phyloP scores from a whole-genome alignment of 2,888 invertebrate species.

The Oligia fasciuncula region DNA sequence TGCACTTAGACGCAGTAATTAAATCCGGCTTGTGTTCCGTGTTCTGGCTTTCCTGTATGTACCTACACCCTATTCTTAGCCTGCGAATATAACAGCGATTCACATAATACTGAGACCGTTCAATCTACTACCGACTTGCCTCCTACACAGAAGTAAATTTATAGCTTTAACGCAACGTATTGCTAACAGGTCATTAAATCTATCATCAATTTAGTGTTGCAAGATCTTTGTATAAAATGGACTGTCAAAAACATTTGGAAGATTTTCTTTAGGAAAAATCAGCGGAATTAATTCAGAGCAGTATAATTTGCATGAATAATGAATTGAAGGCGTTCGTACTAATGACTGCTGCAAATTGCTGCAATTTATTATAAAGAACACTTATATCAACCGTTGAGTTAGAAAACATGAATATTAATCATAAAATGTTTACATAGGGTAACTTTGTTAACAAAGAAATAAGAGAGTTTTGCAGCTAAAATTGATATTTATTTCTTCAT shows the following conservation, averaged over 20 bases:
- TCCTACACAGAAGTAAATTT: slow-evolving; percentile 39
- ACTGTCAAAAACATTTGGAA: slow-evolving; percentile 11
- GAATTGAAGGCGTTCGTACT: slow-evolving; percentile 49
- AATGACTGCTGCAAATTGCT: slow-evolving; percentile 49
- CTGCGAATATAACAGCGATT: slow-evolving; percentile 44
- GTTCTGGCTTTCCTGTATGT: slow-evolving; percentile 50
- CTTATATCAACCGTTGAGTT: slow-evolving; percentile 13
- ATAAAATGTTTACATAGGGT: background rate
- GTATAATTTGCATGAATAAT: slow-evolving; percentile 63
- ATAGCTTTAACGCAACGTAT: slow-evolving; percentile 20
- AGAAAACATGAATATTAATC: slow-evolving; percentile 23
- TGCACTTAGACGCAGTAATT: slow-evolving; percentile 58
- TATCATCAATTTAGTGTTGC: slow-evolving; percentile 26
- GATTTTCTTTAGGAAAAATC: slow-evolving; percentile 17
- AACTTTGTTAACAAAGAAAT: slow-evolving; percentile 11
- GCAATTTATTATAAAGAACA: slow-evolving; percentile 38
- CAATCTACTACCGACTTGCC: slow-evolving; percentile 37
- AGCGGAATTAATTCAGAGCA: slow-evolving; percentile 32
- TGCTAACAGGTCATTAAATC: slow-evolving; percentile 30
- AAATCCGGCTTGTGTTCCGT: slow-evolving; percentile 58
- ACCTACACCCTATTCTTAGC: slow-evolving; percentile 49
- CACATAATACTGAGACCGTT: slow-evolving; percentile 31
- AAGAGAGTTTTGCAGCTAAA: background rate
- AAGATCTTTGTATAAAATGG: slow-evolving; percentile 23
- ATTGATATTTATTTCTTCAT: background rate